Conservation (phyloP, 2,113 vertebrate species). For the Pseudolaguvia tuberculata region DNA sequence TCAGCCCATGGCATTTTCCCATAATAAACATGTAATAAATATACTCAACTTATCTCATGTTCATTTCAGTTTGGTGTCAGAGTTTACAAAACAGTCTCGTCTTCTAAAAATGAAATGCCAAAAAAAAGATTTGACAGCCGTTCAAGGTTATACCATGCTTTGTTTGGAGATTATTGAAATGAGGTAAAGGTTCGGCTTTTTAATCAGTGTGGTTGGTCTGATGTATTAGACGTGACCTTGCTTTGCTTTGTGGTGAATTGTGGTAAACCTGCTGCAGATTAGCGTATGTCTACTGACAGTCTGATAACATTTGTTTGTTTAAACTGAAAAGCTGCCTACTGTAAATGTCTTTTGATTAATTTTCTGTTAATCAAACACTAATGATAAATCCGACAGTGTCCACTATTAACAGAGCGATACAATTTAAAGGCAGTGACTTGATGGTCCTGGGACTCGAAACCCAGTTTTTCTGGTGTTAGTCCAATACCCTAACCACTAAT, state of each 20-base stretch:
- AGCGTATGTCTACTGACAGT: constrained; percentile 26
- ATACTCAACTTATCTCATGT: background rate
- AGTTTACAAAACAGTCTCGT: background rate
- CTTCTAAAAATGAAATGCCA: background rate
- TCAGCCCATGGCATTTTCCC: background rate
- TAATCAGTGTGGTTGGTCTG: constrained; percentile 1
- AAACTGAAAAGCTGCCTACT: constrained; percentile 33
- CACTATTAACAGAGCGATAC: constrained; percentile 10
- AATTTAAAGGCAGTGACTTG: too few species aligned
- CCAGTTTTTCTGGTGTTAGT: too few species aligned
- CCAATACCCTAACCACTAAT: too few species aligned
- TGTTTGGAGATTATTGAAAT: constrained; percentile 5
- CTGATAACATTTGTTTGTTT: constrained; percentile 43
- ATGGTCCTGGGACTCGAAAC: too few species aligned
- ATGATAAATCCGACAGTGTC: constrained; percentile 19
- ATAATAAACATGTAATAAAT: background rate
- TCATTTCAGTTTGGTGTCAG: background rate
- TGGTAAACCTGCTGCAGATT: background rate
- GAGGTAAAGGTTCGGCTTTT: background rate
- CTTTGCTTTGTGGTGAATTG: constrained; percentile 13
- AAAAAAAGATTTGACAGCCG: constrained; percentile 1
- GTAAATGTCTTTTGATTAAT: constrained; percentile 1
- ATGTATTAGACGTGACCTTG: constrained; percentile 21
- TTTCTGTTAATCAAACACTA: too few species aligned
- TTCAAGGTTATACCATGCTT: constrained; percentile 1